These are phyloP conservation scores for Plotosus lineatus DNA, from an alignment of 2,113 vertebrate genomes.

Conservation along the genomic window DNA sequence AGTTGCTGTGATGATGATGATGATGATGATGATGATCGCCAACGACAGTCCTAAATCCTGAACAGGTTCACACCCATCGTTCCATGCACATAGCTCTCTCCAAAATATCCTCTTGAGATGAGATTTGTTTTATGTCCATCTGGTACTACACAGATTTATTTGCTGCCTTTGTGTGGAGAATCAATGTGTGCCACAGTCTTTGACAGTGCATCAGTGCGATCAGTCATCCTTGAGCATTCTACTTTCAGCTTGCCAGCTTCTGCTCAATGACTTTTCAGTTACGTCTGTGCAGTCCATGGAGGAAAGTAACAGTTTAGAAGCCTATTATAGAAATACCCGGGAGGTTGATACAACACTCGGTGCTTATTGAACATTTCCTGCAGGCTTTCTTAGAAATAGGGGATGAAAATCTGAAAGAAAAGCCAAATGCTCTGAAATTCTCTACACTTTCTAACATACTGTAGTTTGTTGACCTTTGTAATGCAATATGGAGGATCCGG, in stretches of 20 bases:
- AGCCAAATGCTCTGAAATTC: neutral
- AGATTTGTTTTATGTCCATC: slow-evolving; percentile 12
- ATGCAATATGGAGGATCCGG: slow-evolving; percentile 15
- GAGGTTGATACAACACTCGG: slow-evolving; percentile 12
- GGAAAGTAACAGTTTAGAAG: slow-evolving; percentile 38
- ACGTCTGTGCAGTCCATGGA: neutral
- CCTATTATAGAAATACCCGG: slow-evolving; percentile 33
- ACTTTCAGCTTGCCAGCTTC: slow-evolving; percentile 27
- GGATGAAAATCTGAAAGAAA: slow-evolving; percentile 7
- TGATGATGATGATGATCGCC: neutral
- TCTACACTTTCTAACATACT: neutral
- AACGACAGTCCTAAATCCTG: neutral
- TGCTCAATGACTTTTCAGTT: slow-evolving; percentile 34
- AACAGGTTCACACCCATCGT: neutral
- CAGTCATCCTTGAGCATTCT: slow-evolving; percentile 26
- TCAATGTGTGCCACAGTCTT: slow-evolving; percentile 2
- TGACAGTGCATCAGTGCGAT: slow-evolving; percentile 28
- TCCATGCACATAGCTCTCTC: neutral
- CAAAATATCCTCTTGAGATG: neutral
- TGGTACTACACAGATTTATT: neutral
- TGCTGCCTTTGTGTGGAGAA: slow-evolving; percentile 8
- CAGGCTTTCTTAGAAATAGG: slow-evolving; percentile 6
- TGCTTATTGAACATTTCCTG: slow-evolving; percentile 5
- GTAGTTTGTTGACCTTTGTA: neutral
- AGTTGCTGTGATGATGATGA: no score